Conservation (phyloP, 2,888 invertebrate genomes). For the Drosophila paracracens region DNA sequence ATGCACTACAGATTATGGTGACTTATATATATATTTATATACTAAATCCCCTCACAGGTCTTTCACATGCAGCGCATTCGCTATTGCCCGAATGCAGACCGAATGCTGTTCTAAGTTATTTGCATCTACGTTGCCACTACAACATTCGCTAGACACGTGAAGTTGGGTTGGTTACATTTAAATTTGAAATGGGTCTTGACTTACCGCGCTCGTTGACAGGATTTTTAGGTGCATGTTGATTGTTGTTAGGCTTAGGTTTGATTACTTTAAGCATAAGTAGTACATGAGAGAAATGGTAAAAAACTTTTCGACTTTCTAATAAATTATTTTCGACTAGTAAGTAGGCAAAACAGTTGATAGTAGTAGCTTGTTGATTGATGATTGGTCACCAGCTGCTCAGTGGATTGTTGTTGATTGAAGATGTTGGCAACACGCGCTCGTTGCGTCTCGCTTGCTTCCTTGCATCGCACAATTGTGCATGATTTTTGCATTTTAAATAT, state of each 20-base stretch:
- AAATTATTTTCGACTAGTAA: constrained; percentile 31
- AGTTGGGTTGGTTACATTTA: constrained; percentile 40
- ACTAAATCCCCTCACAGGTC: constrained; percentile 2
- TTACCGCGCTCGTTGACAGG: constrained; percentile 73
- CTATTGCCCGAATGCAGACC: constrained; percentile 36
- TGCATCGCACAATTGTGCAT: constrained; percentile 65
- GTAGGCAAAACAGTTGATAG: constrained; percentile 21
- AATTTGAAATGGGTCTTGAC: constrained; percentile 67
- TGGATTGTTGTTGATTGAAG: constrained; percentile 66
- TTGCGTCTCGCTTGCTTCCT: constrained; percentile 25
- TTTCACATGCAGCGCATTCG: constrained; percentile 57
- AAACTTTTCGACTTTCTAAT: constrained; percentile 37
- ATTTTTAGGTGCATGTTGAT: constrained; percentile 65
- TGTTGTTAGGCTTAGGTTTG: constrained; percentile 46
- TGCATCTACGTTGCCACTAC: constrained; percentile 60
- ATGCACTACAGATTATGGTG: constrained; percentile 35
- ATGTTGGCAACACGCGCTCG: constrained; percentile 24
- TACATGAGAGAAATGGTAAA: constrained; percentile 38
- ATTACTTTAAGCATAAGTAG: constrained; percentile 34
- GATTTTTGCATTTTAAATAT: constrained; percentile 25
- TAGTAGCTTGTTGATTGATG: constrained; percentile 69
- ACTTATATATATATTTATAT: neutral
- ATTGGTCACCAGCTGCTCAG: constrained; percentile 35
- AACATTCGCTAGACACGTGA: constrained; percentile 50
- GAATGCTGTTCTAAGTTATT: constrained; percentile 54